Conservation (phyloP, 30 jellyfish, hydroid and myxozoan genomes). For the Hydractinia echinata region DNA sequence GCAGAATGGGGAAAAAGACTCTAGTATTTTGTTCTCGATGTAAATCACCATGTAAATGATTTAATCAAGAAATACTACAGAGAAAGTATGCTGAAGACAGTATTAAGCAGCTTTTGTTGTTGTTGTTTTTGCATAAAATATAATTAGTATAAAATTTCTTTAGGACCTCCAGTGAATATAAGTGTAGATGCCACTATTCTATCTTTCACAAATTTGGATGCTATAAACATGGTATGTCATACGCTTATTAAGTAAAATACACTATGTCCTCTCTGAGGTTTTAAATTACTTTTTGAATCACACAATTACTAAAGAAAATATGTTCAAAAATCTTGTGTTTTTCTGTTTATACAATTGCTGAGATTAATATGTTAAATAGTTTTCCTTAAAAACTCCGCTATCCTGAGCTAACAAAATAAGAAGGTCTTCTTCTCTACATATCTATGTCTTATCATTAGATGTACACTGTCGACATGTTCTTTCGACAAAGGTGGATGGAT, state of each 20-base stretch:
- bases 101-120: too few species aligned
- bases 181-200: constrained; percentile 25
- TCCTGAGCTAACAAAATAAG: not conserved
- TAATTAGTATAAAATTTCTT: not conserved
- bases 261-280: too few species aligned
- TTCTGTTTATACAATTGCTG: not conserved
- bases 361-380: not conserved
- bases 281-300: too few species aligned
- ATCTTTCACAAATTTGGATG: constrained; percentile 67
- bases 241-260: too few species aligned
- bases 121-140: not conserved
- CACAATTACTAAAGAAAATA: too few species aligned
- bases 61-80: too few species aligned
- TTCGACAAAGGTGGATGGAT: constrained; percentile 93
- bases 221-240: constrained; percentile 66
- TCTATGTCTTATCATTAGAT: constrained; percentile 17
- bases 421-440: not conserved
- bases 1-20: too few species aligned
- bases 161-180: constrained; percentile 20
- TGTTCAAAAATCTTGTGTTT: too few species aligned
- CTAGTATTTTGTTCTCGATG: too few species aligned
- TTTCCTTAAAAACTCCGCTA: not conserved
- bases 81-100: too few species aligned
- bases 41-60: too few species aligned
- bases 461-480: constrained; percentile 80